Conservation (phyloP, 2,797 vertebrate genomes). For the Molothrus aeneus region DNA sequence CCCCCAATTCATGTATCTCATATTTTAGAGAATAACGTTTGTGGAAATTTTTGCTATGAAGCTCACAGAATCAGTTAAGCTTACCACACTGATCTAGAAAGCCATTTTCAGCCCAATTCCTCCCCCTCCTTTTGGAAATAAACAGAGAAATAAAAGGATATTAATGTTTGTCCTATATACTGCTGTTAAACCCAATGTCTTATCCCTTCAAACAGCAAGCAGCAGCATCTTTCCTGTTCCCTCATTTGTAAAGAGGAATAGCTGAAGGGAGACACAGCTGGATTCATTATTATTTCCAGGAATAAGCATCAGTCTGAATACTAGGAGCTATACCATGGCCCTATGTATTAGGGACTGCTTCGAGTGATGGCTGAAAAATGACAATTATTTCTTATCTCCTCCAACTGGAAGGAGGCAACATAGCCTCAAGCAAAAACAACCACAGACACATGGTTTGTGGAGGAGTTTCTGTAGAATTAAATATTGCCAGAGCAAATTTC, state of each 20-base stretch:
- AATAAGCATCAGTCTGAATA: not conserved
- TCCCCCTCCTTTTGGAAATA: not conserved
- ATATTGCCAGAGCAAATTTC: not conserved
- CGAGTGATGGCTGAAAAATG: not conserved
- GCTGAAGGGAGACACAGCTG: not conserved
- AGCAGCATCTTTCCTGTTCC: not conserved
- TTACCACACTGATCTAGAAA: not conserved
- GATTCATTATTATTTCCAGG: not conserved
- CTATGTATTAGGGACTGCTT: not conserved
- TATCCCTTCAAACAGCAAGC: not conserved
- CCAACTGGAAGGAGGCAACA: not conserved
- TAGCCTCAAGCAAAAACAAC: not conserved
- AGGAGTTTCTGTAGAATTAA: not conserved
- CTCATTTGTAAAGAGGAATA: not conserved
- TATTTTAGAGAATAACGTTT: not conserved
- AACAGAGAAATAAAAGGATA: not conserved
- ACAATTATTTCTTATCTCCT: conserved; percentile 4
- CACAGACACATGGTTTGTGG: not conserved
- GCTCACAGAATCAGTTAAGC: not conserved
- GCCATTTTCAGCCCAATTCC: not conserved
- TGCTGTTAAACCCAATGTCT: not conserved
- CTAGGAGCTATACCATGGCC: not conserved
- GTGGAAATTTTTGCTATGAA: not conserved
- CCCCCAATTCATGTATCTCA: accelerated
- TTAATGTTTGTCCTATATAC: not conserved